phyloP scores from a whole-genome alignment of 2,888 invertebrate species.

The Papilio elwesi region DNA sequence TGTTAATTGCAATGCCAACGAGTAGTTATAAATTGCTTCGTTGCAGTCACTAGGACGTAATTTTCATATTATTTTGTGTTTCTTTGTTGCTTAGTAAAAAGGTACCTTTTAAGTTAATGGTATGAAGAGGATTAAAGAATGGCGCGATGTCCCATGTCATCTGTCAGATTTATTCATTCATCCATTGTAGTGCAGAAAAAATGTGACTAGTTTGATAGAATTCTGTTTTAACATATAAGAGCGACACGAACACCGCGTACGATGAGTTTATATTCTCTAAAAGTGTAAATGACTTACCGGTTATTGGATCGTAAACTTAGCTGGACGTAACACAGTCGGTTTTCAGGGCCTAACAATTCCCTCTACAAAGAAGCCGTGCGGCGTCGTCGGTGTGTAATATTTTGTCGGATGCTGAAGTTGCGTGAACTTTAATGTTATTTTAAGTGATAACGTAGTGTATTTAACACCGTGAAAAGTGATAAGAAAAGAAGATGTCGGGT shows the following conservation, averaged over 20 bases:
- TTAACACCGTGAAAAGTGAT: slow-evolving; percentile 49
- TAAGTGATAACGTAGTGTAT: slow-evolving; percentile 55
- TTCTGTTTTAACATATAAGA: slow-evolving; percentile 72
- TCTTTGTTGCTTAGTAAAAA: slow-evolving; percentile 45
- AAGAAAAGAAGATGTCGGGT: slow-evolving; percentile 79
- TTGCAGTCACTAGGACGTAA: slow-evolving; percentile 50
- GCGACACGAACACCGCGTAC: slow-evolving; percentile 65
- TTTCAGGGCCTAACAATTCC: slow-evolving; percentile 62
- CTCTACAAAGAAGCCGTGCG: slow-evolving; percentile 76
- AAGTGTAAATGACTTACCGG: slow-evolving; percentile 54
- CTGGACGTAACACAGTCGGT: slow-evolving; percentile 51
- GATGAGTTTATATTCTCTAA: slow-evolving; percentile 59
- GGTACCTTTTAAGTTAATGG: slow-evolving; percentile 46
- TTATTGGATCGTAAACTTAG: slow-evolving; percentile 53
- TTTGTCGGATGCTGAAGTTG: slow-evolving; percentile 60
- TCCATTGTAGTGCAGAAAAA: slow-evolving; percentile 81
- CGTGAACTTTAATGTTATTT: slow-evolving; percentile 53
- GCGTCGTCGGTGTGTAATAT: slow-evolving; percentile 71
- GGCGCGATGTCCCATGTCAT: slow-evolving; percentile 81
- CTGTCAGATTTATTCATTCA: slow-evolving; percentile 78
- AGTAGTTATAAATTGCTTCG: slow-evolving; percentile 61
- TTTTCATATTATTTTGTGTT: slow-evolving; percentile 50
- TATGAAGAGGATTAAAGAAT: slow-evolving; percentile 61
- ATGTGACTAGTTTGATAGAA: slow-evolving; percentile 80
- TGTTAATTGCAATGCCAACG: slow-evolving; percentile 79